phyloP scores from a whole-genome alignment of 1,140 invertebrate species.

The Maniola jurtina region DNA sequence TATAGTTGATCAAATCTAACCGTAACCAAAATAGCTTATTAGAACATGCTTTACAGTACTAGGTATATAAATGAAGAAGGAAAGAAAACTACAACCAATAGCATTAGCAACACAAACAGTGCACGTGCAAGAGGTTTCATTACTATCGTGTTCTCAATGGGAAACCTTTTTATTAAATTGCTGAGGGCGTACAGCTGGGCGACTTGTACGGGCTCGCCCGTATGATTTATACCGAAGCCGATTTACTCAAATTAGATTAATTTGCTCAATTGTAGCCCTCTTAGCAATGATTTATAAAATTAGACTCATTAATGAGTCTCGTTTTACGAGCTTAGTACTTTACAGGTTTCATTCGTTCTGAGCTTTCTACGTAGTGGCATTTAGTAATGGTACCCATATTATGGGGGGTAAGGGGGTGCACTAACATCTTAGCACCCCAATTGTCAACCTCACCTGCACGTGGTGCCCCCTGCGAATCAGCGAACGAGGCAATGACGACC shows the following conservation, averaged over 20 bases:
- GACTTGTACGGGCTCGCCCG: conserved; percentile 67
- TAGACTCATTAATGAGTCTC: conserved; percentile 11
- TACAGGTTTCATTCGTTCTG: not conserved
- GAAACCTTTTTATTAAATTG: conserved; percentile 76
- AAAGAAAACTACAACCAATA: conserved; percentile 34
- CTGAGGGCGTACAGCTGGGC: conserved; percentile 52
- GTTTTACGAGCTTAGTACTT: not conserved
- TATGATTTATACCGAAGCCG: conserved; percentile 53
- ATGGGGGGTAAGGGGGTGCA: no score
- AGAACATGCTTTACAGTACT: not conserved
- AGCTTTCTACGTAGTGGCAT: not conserved
- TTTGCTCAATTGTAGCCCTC: conserved; percentile 51
- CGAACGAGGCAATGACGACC: no score
- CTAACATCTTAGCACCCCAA: no score
- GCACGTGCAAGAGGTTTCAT: conserved; percentile 47
- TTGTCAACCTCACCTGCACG: no score
- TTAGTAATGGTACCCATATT: conserved; percentile 9
- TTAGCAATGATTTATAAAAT: conserved; percentile 24
- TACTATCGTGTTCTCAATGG: conserved; percentile 35
- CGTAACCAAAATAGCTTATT: no score
- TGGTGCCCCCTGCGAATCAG: no score
- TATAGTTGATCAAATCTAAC: no score
- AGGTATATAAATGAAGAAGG: not conserved
- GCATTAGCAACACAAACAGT: conserved; percentile 37
- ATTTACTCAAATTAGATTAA: conserved; percentile 60